A percentile compares a stretch with the other conserved stretches of the same genome.
Evolutionary conservation across 2,888 invertebrate species (phyloP).

Genomic region (Eurois occulta): DNA sequence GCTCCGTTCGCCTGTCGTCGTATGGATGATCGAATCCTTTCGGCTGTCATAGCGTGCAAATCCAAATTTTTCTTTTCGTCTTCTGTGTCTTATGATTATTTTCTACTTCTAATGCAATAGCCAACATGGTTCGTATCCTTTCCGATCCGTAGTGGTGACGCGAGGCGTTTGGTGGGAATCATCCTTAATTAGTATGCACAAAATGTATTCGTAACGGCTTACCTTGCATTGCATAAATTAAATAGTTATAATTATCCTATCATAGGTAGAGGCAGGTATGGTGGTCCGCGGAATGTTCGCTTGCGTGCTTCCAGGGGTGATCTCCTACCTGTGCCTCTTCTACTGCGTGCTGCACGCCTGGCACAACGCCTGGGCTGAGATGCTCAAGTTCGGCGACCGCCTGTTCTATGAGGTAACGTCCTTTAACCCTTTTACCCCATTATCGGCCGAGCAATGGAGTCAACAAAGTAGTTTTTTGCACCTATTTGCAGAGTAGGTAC

Average conservation of each 20-base stretch:
- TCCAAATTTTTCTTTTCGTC: too few relatives aligned
- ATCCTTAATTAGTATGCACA: too few relatives aligned
- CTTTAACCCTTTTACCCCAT: background rate
- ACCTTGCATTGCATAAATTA: too few relatives aligned
- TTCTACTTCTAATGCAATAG: too few relatives aligned
- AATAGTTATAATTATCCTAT: background rate
- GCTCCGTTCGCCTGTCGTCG: too few relatives aligned
- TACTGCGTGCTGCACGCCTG: slow-evolving; percentile 97
- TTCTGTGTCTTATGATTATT: too few relatives aligned
- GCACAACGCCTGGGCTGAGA: slow-evolving; percentile 97
- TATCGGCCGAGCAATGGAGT: background rate
- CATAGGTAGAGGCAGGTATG: slow-evolving; percentile 84
- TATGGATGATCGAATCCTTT: too few relatives aligned
- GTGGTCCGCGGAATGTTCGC: slow-evolving; percentile 92
- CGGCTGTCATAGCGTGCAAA: too few relatives aligned
- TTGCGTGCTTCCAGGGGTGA: slow-evolving; percentile 93
- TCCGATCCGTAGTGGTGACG: too few relatives aligned
- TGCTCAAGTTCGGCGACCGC: slow-evolving; percentile 96
- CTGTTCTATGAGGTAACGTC: slow-evolving; percentile 90
- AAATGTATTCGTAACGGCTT: background rate
- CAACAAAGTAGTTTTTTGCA: background rate
- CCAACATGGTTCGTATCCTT: too few relatives aligned
- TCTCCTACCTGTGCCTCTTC: slow-evolving; percentile 94
- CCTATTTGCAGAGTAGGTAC: background rate
- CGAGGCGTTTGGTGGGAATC: too few relatives aligned